Base-by-base conservation (phyloP, 2,888 invertebrate genomes). In the Watsonalla cultraria region DNA sequence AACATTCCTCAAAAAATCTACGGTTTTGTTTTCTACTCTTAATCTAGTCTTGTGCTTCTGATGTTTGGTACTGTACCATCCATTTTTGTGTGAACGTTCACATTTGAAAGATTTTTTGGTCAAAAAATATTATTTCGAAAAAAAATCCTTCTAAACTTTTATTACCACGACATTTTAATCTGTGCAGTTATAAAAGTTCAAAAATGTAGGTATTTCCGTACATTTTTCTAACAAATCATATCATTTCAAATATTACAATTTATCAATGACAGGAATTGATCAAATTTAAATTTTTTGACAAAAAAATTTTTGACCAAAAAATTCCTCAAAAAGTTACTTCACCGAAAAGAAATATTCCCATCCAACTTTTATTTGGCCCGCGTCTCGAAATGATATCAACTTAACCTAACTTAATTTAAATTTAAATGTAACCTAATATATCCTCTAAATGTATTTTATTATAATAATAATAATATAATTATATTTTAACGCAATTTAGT, bases 1-100 rank as follows among this genome's bases (percentile, higher is more conserved):
- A 90, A 90, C 88, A 90, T 87, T 80, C 86, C 78, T 90, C 90
- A 86, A 90, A 90, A 90, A 90, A 84, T 82, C 90, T 90, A 89
- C 82, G 72, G 73, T 80, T 83, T 80, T 80, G 59, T 68, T 81
- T 78, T 77, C 81, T 84, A 83, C 76, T 72, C 82, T 83, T 86
- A 85, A 58, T 57, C 76, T 84, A 80, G 55, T 64, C 83, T 83
- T 86, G 84, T 87, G 85, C 78, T 66, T 68, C 77, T 58, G 84
- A 78, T 84, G 79, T 76, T 79, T 81, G 78, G 77, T 82, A 74
- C 81, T 64, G 49, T 34, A 46, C 15, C 46, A 9, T 24, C 13
- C 48, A 48, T 13, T 13, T 0, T 13, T 35, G 5, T 33, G 33
- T 24, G 24, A 15, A 51, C 39, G 34, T 5, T 54, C 47, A 24